phyloP scores from a whole-genome alignment of 2,888 invertebrate genomes.

The Hyppa rectilinea region DNA sequence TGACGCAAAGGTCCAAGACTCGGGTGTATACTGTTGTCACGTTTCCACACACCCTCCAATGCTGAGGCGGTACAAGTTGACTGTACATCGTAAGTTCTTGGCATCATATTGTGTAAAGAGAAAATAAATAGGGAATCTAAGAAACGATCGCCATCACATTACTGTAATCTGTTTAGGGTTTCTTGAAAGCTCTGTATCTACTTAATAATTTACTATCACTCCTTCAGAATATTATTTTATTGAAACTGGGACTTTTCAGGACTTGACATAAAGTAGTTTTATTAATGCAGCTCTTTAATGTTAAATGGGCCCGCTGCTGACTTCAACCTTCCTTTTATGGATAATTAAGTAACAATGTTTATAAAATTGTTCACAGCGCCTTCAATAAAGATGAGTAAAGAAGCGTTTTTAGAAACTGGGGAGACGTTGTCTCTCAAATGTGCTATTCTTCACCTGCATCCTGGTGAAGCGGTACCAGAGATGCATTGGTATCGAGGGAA shows the following conservation, averaged over 20 bases:
- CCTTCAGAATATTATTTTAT: no score
- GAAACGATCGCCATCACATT: neutral
- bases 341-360: no score
- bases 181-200: neutral
- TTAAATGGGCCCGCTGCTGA: no score
- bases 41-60: conserved; percentile 89
- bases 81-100: conserved; percentile 82
- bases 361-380: conserved; percentile 82
- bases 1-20: conserved; percentile 83
- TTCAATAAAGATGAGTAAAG: conserved; percentile 84
- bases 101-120: neutral
- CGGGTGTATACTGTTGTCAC: conserved; percentile 87
- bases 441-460: conserved; percentile 79
- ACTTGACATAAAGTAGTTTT: no score
- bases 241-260: no score
- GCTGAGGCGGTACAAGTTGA: conserved; percentile 82
- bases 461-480: conserved; percentile 77
- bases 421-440: conserved; percentile 87
- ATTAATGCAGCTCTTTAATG: no score
- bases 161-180: neutral
- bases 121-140: neutral
- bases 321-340: no score
- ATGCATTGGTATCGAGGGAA: conserved; percentile 85
- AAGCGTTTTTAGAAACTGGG: conserved; percentile 86
- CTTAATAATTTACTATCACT: neutral